Percentiles rank a stretch among this genome's conserved stretches.
phyloP scores from a whole-genome alignment of 2,888 invertebrate genomes.

The Helicoverpa assulta region DNA sequence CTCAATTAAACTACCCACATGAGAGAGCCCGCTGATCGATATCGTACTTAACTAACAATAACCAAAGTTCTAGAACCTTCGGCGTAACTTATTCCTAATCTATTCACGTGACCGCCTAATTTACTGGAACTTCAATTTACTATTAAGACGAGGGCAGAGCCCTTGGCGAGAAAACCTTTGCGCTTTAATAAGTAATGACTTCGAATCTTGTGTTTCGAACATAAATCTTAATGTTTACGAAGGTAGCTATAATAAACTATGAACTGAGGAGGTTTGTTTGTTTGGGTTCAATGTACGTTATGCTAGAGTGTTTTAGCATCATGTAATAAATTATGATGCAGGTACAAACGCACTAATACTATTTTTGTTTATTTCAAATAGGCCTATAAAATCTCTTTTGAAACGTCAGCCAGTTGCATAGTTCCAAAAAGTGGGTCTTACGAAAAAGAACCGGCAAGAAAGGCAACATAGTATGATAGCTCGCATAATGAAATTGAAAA shows the following conservation, averaged over 20 bases:
- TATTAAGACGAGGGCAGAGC: conserved; percentile 42
- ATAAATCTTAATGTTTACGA: conserved; percentile 40
- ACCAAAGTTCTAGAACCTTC: conserved; percentile 38
- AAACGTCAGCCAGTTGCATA: too few species aligned
- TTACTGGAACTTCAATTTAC: conserved; percentile 51
- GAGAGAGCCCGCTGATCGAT: conserved; percentile 32
- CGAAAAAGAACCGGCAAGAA: too few species aligned
- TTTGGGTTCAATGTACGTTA: conserved; percentile 5
- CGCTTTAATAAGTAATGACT: conserved; percentile 59
- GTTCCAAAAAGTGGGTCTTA: too few species aligned
- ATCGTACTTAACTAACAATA: conserved; percentile 45
- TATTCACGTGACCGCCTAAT: conserved; percentile 56
- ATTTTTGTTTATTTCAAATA: too few species aligned
- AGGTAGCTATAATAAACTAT: conserved; percentile 6
- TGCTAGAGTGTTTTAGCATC: too few species aligned
- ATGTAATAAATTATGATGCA: too few species aligned
- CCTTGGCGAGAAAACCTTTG: conserved; percentile 44
- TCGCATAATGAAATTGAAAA: not conserved
- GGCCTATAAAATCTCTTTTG: too few species aligned
- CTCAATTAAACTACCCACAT: conserved; percentile 1
- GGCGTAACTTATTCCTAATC: conserved; percentile 55
- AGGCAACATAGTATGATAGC: too few species aligned
- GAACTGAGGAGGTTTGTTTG: conserved; percentile 20
- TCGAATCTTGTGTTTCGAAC: conserved; percentile 31
- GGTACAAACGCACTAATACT: too few species aligned